Conservation (phyloP, 35 echinoderm and acorn worm species). For the Amphiura filiformis region DNA sequence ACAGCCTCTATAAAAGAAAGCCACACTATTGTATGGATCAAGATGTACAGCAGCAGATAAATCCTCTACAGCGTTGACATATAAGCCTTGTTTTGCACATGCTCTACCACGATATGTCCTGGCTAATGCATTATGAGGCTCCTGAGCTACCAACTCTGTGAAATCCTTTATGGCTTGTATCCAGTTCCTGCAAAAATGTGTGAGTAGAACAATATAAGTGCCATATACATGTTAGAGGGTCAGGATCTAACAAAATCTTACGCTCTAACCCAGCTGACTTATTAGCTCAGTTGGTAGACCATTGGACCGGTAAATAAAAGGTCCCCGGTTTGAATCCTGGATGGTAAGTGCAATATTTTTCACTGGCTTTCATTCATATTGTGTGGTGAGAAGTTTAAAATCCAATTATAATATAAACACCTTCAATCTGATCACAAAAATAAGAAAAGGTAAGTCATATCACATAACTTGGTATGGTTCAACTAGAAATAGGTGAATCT, state of each 20-base stretch:
- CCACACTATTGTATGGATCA: conserved; percentile 82
- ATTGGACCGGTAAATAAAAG: neutral
- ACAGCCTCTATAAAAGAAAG: conserved; percentile 94
- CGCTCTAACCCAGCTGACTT: neutral
- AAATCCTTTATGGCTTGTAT: conserved; percentile 97
- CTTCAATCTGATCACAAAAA: too few species aligned
- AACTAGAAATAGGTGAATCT: too few species aligned
- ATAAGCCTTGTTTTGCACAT: conserved; percentile 92
- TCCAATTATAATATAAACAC: too few species aligned
- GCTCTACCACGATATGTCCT: conserved; percentile 83
- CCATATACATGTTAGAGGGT: too few species aligned
- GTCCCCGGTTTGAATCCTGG: too few species aligned
- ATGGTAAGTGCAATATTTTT: too few species aligned
- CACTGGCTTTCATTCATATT: too few species aligned
- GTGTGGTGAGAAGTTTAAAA: too few species aligned
- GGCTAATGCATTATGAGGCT: conserved; percentile 91
- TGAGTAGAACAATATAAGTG: too few species aligned
- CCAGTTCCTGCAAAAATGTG: conserved; percentile 79
- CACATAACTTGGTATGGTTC: too few species aligned
- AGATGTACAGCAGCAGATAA: conserved; percentile 88
- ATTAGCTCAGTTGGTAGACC: too few species aligned
- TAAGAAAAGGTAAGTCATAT: too few species aligned
- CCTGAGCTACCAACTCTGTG: conserved; percentile 80
- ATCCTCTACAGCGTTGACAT: conserved; percentile 72
- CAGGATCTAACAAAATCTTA: conserved; percentile 8